Base-by-base conservation (phyloP, 2,888 invertebrate species). In the Perithous albicinctus region DNA sequence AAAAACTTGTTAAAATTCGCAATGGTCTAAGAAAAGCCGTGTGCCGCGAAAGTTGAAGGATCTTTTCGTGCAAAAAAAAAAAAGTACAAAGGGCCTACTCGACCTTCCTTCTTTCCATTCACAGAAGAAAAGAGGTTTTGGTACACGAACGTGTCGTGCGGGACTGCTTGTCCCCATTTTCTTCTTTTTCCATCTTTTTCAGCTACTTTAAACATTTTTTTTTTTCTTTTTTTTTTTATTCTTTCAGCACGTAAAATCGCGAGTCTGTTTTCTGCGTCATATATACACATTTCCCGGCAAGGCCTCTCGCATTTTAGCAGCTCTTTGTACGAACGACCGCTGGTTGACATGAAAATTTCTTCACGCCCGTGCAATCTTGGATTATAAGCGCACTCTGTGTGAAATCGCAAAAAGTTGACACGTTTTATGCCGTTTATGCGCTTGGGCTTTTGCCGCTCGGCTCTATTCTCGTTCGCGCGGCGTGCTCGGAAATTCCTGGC, bases 31-130 rank as follows among this genome's bases (percentile, higher is more conserved):
- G 12, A 12, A 10, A 12, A 10, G 43, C 23, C 15, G n/a, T 59
- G 8, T 15, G 43, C 38, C n/a, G n/a, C 15, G 3, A 23, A 26
- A 4, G 51, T 43, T 23, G 23, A 6, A 38, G 38, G 35, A 75
- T 29, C 18, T 54, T 66, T 64, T 54, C n/a, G 32, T 12, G 23
- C 4, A 26, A 20, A 72, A 66, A 38, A n/a, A n/a, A 73, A 70
- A 64, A 72, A 72, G 66, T 64, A 72, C 79, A 78, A 80, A 70
- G 74, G 70, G 78, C 63, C 38, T 74, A 77, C 80, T 82, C 70
- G 73, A 80, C 78, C 80, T 78, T 84, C 66, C 56, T 54, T 26
- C 61, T 75, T 72, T 63, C 54, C 70, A 78, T 38, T 75, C 48
- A 56, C 46, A 59, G 64, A 63, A 73, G 72, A 83, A 80, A 69